These are phyloP conservation scores for Anoplolepis gracilipes DNA, from an alignment of 1,140 invertebrate species.

Conservation along the genomic window DNA sequence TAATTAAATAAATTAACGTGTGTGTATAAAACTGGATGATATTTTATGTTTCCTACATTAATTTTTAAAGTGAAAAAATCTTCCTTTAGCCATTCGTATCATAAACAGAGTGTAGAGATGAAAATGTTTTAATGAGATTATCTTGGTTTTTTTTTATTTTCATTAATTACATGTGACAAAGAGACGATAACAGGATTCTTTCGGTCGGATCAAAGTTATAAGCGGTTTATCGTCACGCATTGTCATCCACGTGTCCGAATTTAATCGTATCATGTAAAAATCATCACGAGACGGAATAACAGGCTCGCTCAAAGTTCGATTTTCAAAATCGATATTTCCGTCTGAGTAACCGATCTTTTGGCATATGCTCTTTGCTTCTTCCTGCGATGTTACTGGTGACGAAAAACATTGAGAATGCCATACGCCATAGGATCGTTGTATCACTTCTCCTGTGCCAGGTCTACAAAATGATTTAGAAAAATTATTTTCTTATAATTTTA, in stretches of 20 bases:
- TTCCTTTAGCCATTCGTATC: background rate
- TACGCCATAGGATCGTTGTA: constrained; percentile 86
- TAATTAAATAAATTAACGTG: constrained; percentile 15
- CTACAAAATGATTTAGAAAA: constrained; percentile 76
- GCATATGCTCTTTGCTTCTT: constrained; percentile 67
- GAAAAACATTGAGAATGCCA: constrained; percentile 88
- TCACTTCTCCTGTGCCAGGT: constrained; percentile 85
- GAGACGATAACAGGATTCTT: constrained; percentile 70
- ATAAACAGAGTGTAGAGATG: background rate
- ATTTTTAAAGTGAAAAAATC: background rate
- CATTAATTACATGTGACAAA: constrained; percentile 72
- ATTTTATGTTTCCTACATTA: background rate
- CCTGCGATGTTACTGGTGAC: constrained; percentile 37
- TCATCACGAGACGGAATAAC: constrained; percentile 64
- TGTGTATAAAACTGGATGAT: background rate
- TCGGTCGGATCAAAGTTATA: constrained; percentile 63
- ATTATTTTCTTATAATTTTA: background rate
- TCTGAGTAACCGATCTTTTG: constrained; percentile 64
- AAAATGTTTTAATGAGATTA: background rate
- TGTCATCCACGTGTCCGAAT: constrained; percentile 63
- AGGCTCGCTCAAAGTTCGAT: background rate
- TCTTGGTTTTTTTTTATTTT: background rate
- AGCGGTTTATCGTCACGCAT: constrained; percentile 72
- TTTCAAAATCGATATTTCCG: constrained; percentile 58
- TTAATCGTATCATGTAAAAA: constrained; percentile 77